Base-by-base conservation (phyloP, 2,113 vertebrate species). In the Centrocercus urophasianus region DNA sequence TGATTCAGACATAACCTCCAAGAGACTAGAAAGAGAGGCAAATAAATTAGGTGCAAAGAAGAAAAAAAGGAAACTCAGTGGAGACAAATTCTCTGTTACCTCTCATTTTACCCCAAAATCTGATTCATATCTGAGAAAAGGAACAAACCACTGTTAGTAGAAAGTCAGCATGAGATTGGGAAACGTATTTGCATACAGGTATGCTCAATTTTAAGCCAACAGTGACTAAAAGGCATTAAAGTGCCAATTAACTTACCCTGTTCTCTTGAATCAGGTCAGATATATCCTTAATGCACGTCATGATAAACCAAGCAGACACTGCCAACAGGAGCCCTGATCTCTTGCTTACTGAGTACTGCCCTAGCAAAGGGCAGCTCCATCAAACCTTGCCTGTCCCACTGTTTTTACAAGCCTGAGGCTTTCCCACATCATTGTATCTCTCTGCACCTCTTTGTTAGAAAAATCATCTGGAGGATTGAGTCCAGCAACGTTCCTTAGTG, bases 1-100 rank as follows among this genome's bases (percentile, higher is more conserved):
- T 86, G 88, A 89, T 59, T 95, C 85, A 88, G 88, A 83, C 40
- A 18, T 76, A 70, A 80, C 76, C 64, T 94, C 60, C 21, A 30
- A 54, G 67, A 1, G 12, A 88, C 83, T 87, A 85, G 45, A 75
- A 95, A 91, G 78, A 89, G 50, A 89, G 4, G 32, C 45, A 93
- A 85, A 77, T 60, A 85, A 73, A 88, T 42, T 59, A 47, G 25
- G 42, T 43, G 47, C 65, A 88, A 78, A 88, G 64, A 59, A 42
- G 45, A 71, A 84, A 85, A 82, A 88, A 76, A 87, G 22, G 69
- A 89, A 96, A 85, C 2, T 52, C 75, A 85, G 84, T 69, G 48
- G 43, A 91, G 36, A 69, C 61, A 73, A 91, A 70, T 45, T 83
- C 57, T 82, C 57, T 56, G 27, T 82, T 93, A 75, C 57, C 25